Base-by-base conservation (phyloP, 2,888 invertebrate species). In the Macrosoma leucophasiata region DNA sequence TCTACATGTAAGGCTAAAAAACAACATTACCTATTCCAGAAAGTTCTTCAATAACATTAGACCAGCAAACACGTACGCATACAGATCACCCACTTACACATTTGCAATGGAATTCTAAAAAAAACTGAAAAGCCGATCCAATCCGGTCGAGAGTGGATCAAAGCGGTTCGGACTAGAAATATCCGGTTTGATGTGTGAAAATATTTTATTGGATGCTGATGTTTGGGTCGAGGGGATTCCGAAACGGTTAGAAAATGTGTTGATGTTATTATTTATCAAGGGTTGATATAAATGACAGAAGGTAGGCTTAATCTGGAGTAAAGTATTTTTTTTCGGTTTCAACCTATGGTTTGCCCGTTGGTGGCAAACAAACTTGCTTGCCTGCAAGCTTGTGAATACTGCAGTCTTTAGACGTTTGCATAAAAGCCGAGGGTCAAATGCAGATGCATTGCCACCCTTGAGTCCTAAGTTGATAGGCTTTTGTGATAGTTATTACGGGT, bases 171-270 rank as follows among this genome's bases (percentile, higher is more conserved):
- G 34, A 27, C 41, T 36, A 36, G 42, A 36, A 39, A 36, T 34
- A 41, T 36, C 41, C 44, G 36, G 29, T 33, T 15, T 20, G 33
- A 24, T 41, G 41, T 39, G 32, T 37, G 35, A 36, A 48, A 43
- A 39, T 41, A 46, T 46, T 46, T 46, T 39, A 43, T 44, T 41
- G 39, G 36, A 37, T 44, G 39, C 29, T 18, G 46, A 50, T 48
- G 39, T 46, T 43, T 30, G 15, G 27, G 30, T 23, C 17, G 34
- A 35, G 37, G 33, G 27, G 31, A 41, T 34, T 34, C 33, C n/a
- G n/a, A n/a, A n/a, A n/a, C n/a, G n/a, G n/a, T n/a, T n/a, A n/a
- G n/a, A n/a, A n/a, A n/a, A n/a, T n/a, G n/a, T n/a, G n/a, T n/a
- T n/a, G n/a, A n/a, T n/a, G n/a, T n/a, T n/a, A n/a, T n/a, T n/a